Percentiles rank a stretch among this genome's conserved stretches.
phyloP scores from a whole-genome alignment of 2,113 vertebrate species.

The Drymodes brunneopygia region DNA sequence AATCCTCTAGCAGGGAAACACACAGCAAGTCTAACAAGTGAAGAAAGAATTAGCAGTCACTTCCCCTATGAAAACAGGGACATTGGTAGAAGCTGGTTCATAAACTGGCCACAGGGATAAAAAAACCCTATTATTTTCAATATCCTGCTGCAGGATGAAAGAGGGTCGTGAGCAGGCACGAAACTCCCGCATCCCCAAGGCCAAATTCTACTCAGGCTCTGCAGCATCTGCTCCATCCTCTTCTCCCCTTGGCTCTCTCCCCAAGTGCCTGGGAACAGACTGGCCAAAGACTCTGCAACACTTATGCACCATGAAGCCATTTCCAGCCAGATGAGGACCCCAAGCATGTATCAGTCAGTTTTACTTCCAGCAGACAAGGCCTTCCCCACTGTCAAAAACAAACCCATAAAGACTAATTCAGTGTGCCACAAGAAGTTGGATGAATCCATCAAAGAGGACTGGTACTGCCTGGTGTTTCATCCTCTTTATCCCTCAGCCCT shows the following conservation, averaged over 20 bases:
- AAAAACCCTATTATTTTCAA: not conserved
- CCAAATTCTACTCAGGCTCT: not conserved
- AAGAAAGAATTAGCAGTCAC: not conserved
- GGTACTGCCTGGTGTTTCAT: not conserved
- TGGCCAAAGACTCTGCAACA: not conserved
- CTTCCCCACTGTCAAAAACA: not conserved
- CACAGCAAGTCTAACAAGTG: not conserved
- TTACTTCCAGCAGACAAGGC: not conserved
- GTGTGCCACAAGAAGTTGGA: accelerated
- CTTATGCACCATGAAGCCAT: not conserved
- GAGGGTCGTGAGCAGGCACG: not conserved
- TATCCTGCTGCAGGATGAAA: not conserved
- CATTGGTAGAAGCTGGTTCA: not conserved
- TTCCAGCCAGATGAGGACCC: not conserved
- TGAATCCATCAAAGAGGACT: not conserved
- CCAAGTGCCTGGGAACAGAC: accelerated
- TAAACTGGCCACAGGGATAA: not conserved
- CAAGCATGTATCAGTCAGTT: accelerated
- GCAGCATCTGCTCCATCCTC: not conserved
- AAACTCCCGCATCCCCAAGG: not conserved
- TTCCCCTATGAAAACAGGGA: not conserved
- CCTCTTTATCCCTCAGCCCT: not conserved
- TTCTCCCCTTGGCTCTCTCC: not conserved
- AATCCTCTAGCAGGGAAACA: not conserved
- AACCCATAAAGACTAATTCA: not conserved